Base-by-base conservation (phyloP, 2,888 invertebrate genomes). In the Acleris emargana region DNA sequence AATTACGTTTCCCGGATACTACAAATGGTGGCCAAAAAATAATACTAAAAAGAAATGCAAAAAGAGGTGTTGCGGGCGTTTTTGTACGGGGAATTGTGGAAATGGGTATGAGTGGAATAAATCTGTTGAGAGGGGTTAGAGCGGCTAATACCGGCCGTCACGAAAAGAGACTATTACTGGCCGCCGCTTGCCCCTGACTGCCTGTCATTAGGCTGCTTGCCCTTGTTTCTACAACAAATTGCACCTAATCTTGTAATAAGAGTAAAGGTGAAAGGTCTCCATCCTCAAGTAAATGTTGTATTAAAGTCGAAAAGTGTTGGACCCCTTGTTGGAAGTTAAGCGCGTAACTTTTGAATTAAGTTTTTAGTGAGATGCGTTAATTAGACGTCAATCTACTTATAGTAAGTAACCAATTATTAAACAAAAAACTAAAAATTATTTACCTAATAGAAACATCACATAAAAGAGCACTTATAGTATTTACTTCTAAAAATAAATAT, bases 131-230 rank as follows among this genome's bases (percentile, higher is more conserved):
- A 49, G 38, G 61, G 67, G 67, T 69, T 49, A 38, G 59, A 47
- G 53, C 57, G 43, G 74, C 73, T 83, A 84, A 85, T 84, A 79
- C 74, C 73, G 69, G 67, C 75, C 76, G 82, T 76, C 87, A 87
- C 83, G 86, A 80, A 80, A 87, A 75, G 78, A 73, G 78, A 76
- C 82, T 79, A 87, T 86, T 86, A 82, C 76, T 75, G 71, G 69
- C 71, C 70, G 69, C 70, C 72, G 71, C 74, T 80, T 76, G 72
- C 71, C 72, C 69, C 75, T 75, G 77, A 82, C 79, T 74, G 79
- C 76, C 75, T 75, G 76, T 81, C 82, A 82, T 86, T 87, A 85
- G 72, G 75, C 73, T 71, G 74, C 71, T 70, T 67, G 64, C 75
- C 75, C 76, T 80, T 82, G 80, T 81, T 84, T 76, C 75, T 73